A percentile compares a stretch with the other conserved stretches of the same genome.
Evolutionary conservation across 2,888 invertebrate genomes (phyloP).

Genomic region (Tachina grossa): DNA sequence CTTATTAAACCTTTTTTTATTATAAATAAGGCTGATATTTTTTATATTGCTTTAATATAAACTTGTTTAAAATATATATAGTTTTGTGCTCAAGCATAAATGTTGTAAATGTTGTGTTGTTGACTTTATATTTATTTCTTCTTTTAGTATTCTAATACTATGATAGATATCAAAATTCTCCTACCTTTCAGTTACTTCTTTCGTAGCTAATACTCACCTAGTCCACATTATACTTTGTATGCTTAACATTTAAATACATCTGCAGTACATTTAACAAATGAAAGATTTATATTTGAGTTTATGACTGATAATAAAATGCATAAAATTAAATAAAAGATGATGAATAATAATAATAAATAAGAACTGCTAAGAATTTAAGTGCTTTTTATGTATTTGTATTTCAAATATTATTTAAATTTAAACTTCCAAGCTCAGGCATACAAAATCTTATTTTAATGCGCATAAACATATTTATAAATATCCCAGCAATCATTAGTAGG

Average conservation of each 20-base stretch:
- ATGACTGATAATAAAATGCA: conserved; percentile 15
- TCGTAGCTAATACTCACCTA: too few relatives aligned
- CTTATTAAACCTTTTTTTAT: too few relatives aligned
- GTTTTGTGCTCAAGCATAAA: too few relatives aligned
- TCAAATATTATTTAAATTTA: conserved; percentile 21
- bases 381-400: conserved; percentile 48
- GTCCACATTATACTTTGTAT: too few relatives aligned
- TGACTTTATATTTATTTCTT: too few relatives aligned
- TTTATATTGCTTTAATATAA: too few relatives aligned
- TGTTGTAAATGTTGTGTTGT: too few relatives aligned
- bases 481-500: background rate
- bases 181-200: too few relatives aligned
- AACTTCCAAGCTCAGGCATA: background rate
- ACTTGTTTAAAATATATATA: too few relatives aligned
- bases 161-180: too few relatives aligned
- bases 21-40: too few relatives aligned
- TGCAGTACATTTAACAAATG: background rate
- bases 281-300: conserved; percentile 38
- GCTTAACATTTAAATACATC: background rate
- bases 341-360: conserved; percentile 10
- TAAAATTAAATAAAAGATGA: conserved; percentile 12
- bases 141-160: too few relatives aligned
- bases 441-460: background rate
- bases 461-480: background rate
- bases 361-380: conserved; percentile 45